Conservation (phyloP, 2,113 vertebrate species). For the Ochotona princeps region DNA sequence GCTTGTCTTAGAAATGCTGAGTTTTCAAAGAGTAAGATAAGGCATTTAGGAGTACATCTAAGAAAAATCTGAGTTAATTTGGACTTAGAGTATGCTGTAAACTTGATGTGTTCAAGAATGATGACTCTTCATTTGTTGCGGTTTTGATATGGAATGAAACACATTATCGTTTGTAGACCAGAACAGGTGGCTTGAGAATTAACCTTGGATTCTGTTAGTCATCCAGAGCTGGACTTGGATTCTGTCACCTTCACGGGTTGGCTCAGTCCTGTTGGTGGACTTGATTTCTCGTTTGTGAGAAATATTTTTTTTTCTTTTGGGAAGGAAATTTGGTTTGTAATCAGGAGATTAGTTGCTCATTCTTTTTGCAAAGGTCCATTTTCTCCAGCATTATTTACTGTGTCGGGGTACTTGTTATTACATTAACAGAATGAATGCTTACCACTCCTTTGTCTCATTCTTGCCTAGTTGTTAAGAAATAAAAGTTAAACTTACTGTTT, state of each 20-base stretch:
- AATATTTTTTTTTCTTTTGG: constrained; percentile 32
- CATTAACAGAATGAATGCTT: constrained; percentile 19
- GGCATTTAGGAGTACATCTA: not conserved
- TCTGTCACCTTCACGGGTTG: not conserved
- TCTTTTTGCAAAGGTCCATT: not conserved
- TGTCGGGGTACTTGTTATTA: not conserved
- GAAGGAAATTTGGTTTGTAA: not conserved
- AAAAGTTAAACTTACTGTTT: not conserved
- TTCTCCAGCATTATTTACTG: not conserved
- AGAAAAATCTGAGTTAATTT: constrained; percentile 30
- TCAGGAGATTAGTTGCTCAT: not conserved
- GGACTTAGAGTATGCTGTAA: constrained; percentile 59
- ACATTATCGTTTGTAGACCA: constrained; percentile 45
- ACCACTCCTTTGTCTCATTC: not conserved
- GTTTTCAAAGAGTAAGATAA: constrained; percentile 19
- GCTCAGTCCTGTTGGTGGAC: not conserved
- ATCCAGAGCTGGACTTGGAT: not conserved
- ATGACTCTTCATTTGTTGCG: constrained; percentile 28
- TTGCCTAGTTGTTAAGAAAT: constrained; percentile 31
- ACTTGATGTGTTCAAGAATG: constrained; percentile 29
- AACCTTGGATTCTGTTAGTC: not conserved
- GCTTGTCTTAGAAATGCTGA: constrained; percentile 62
- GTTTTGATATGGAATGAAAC: constrained; percentile 54
- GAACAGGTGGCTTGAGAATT: constrained; percentile 30
- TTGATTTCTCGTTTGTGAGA: constrained; percentile 14